Conservation (phyloP, 2,888 invertebrate species). For the Laspeyria flexula region DNA sequence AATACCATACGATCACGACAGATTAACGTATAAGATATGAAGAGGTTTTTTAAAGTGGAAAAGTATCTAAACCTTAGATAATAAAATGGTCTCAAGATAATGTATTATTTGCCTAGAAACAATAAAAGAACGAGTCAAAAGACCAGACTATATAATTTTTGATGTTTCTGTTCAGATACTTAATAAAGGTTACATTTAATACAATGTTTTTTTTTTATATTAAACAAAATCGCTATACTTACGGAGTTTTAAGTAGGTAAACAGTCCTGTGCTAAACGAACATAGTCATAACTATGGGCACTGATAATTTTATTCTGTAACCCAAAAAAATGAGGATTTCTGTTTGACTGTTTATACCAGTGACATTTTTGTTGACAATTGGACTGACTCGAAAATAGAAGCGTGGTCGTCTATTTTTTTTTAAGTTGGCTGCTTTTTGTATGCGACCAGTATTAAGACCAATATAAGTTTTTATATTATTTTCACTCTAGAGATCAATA, state of each 20-base stretch:
- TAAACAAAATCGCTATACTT: constrained; percentile 48
- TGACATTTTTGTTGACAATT: constrained; percentile 56
- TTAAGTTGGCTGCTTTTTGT: too few species aligned
- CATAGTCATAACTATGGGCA: constrained; percentile 65
- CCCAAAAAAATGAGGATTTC: constrained; percentile 61
- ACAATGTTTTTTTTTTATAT: not conserved
- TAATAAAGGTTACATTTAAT: not conserved
- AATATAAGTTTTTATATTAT: not conserved
- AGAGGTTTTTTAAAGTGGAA: too few species aligned
- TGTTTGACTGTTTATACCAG: constrained; percentile 60
- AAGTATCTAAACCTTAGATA: too few species aligned
- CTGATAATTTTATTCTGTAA: constrained; percentile 85
- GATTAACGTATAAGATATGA: too few species aligned
- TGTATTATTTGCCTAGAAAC: too few species aligned
- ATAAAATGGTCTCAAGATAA: too few species aligned
- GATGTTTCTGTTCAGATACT: too few species aligned
- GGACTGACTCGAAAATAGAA: constrained; percentile 61
- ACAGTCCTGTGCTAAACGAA: constrained; percentile 52
- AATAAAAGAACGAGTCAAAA: too few species aligned
- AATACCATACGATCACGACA: too few species aligned
- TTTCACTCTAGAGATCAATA: too few species aligned
- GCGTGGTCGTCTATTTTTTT: constrained; percentile 33
- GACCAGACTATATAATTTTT: too few species aligned
- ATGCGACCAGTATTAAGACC: not conserved
- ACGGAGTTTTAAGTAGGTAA: constrained; percentile 48